These are phyloP conservation scores for Zoanthus gigantus DNA, from an alignment of 92 coral and sea anemone genomes.

Conservation along the genomic window DNA sequence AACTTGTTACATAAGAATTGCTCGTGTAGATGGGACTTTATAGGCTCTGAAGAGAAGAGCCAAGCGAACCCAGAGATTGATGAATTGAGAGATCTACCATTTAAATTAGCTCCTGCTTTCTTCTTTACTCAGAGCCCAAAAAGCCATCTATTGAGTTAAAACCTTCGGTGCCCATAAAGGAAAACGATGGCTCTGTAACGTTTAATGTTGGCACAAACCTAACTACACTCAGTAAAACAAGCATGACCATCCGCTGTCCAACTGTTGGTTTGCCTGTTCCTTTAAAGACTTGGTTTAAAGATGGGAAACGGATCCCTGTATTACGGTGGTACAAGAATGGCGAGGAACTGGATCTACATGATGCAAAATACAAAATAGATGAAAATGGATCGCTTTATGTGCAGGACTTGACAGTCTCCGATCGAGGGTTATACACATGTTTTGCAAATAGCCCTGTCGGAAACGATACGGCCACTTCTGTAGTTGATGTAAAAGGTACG, in stretches of 20 bases:
- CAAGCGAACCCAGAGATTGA: too few relatives aligned
- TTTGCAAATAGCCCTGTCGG: slow-evolving; percentile 74
- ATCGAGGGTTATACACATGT: slow-evolving; percentile 75
- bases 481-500: slow-evolving; percentile 70
- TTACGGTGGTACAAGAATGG: slow-evolving; percentile 34
- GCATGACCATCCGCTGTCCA: slow-evolving; percentile 68
- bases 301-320: slow-evolving; percentile 52
- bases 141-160: slow-evolving; percentile 35
- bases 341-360: slow-evolving; percentile 9
- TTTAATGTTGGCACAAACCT: slow-evolving; percentile 57
- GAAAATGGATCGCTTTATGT: slow-evolving; percentile 36
- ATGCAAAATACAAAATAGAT: slow-evolving; percentile 18
- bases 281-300: slow-evolving; percentile 70
- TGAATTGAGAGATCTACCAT: background rate
- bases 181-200: slow-evolving; percentile 18
- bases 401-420: slow-evolving; percentile 32
- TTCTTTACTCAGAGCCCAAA: slow-evolving; percentile 2
- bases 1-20: too few relatives aligned
- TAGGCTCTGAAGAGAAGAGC: too few relatives aligned
- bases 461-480: slow-evolving; percentile 52
- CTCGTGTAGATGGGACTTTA: too few relatives aligned
- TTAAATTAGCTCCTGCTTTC: background rate
- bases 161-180: background rate
- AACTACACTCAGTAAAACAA: slow-evolving; percentile 67
- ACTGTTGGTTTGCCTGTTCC: slow-evolving; percentile 86